Evolutionary conservation across 2,113 vertebrate genomes (phyloP).

Genomic region (Platysteira castanea): DNA sequence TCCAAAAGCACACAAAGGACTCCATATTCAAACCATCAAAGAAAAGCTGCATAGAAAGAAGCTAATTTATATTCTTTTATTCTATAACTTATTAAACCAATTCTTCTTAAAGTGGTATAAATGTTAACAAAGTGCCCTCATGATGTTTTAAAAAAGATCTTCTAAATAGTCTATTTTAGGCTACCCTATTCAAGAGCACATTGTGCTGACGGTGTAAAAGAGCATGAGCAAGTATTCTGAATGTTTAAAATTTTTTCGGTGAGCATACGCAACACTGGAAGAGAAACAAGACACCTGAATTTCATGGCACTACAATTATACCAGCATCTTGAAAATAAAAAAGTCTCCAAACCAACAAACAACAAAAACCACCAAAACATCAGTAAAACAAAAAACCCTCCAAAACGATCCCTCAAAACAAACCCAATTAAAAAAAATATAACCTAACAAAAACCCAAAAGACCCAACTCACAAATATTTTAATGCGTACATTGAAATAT

Average conservation of each 20-base stretch:
- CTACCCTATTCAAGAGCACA: neutral
- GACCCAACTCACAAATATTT: neutral
- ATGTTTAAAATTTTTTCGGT: neutral
- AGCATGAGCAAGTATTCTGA: neutral
- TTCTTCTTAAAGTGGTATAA: neutral
- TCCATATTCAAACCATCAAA: neutral
- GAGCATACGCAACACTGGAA: neutral
- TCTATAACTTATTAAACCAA: neutral
- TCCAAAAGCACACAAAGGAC: neutral
- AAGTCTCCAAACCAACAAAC: neutral
- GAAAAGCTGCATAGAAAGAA: neutral
- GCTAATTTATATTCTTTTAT: neutral
- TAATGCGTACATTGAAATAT: neutral
- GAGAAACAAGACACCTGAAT: neutral
- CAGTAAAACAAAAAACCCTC: neutral
- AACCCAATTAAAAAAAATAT: too few species aligned
- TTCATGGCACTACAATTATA: neutral
- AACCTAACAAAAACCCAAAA: fast-evolving
- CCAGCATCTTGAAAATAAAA: neutral
- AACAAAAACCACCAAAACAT: neutral
- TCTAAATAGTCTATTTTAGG: neutral
- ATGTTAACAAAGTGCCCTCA: neutral
- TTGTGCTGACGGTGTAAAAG: neutral
- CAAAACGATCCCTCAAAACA: neutral
- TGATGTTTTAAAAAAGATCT: neutral